phyloP scores from a whole-genome alignment of 2,113 vertebrate genomes.

The Nothobranchius furzeri region DNA sequence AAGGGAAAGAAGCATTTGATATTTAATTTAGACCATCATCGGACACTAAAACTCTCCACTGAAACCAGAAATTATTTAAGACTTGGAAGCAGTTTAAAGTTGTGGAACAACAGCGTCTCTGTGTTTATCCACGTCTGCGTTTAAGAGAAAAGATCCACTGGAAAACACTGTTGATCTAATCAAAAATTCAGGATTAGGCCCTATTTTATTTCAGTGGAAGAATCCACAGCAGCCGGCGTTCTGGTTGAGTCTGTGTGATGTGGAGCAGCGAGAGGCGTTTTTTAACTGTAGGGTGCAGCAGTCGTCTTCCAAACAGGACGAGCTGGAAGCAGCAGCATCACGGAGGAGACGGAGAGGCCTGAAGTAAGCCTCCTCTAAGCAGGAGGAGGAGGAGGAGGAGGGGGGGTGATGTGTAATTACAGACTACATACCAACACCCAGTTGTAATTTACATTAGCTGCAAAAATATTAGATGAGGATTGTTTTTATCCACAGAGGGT shows the following conservation, averaged over 20 bases:
- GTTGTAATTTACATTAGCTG: slow-evolving; percentile 66
- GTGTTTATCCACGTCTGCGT: slow-evolving; percentile 1
- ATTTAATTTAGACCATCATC: slow-evolving; percentile 38
- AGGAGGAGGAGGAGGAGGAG: slow-evolving; percentile 29
- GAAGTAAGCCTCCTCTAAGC: slow-evolving; percentile 24
- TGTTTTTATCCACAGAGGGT: slow-evolving; percentile 51
- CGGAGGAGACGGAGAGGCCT: slow-evolving; percentile 36
- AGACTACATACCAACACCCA: slow-evolving; percentile 70
- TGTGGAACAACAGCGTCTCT: slow-evolving; percentile 6
- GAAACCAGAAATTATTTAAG: slow-evolving; percentile 42
- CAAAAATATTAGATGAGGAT: slow-evolving; percentile 64
- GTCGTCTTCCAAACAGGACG: slow-evolving; percentile 89
- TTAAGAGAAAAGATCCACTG: slow-evolving; percentile 1
- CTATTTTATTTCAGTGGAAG: not conserved
- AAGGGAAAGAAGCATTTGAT: slow-evolving; percentile 29
- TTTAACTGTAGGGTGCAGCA: slow-evolving; percentile 99
- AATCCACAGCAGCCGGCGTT: not conserved
- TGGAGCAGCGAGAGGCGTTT: slow-evolving; percentile 77
- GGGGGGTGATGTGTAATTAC: slow-evolving; percentile 62
- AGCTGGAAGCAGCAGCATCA: slow-evolving; percentile 31
- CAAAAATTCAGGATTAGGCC: not conserved
- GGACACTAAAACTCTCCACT: slow-evolving; percentile 22
- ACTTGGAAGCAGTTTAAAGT: slow-evolving; percentile 39
- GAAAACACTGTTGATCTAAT: slow-evolving; percentile 1
- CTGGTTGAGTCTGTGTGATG: not conserved